phyloP scores from a whole-genome alignment of 2,797 vertebrate genomes.

The Microcaecilia unicolor region DNA sequence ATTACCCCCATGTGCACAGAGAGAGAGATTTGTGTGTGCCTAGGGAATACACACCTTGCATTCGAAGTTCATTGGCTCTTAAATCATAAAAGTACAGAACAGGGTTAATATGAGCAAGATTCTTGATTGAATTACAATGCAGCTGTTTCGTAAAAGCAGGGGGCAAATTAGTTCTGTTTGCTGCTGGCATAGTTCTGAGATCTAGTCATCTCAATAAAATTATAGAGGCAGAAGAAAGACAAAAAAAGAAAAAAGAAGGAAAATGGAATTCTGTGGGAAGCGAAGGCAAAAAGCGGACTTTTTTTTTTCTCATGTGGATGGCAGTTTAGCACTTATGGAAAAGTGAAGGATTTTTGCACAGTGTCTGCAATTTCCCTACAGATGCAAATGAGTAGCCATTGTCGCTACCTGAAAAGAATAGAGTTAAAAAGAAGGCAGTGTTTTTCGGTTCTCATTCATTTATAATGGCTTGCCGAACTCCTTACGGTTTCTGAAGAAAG shows the following conservation, averaged over 20 bases:
- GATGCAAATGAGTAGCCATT: constrained; percentile 2
- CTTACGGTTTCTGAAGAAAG: neutral
- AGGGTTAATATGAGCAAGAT: no score
- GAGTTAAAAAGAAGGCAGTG: neutral
- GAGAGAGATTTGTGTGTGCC: no score
- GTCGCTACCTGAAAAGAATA: neutral
- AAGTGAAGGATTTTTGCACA: constrained; percentile 17
- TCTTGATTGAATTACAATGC: constrained; percentile 48
- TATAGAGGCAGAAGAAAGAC: constrained; percentile 51
- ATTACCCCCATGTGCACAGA: no score
- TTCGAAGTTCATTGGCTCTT: no score
- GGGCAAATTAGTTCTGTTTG: constrained; percentile 69
- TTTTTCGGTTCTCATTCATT: constrained; percentile 1
- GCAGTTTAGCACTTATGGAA: constrained; percentile 18
- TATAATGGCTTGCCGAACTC: constrained; percentile 7
- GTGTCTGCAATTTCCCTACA: constrained; percentile 5
- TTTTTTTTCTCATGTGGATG: constrained; percentile 33
- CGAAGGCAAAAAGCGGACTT: constrained; percentile 20
- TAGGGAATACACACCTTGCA: no score
- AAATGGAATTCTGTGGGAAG: constrained; percentile 28
- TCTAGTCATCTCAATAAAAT: constrained; percentile 70
- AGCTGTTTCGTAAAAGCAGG: constrained; percentile 61
- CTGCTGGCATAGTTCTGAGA: constrained; percentile 62
- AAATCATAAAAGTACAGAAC: no score
- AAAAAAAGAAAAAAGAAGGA: no score